phyloP scores from a whole-genome alignment of 2,888 invertebrate genomes.

The Operophtera brumata region DNA sequence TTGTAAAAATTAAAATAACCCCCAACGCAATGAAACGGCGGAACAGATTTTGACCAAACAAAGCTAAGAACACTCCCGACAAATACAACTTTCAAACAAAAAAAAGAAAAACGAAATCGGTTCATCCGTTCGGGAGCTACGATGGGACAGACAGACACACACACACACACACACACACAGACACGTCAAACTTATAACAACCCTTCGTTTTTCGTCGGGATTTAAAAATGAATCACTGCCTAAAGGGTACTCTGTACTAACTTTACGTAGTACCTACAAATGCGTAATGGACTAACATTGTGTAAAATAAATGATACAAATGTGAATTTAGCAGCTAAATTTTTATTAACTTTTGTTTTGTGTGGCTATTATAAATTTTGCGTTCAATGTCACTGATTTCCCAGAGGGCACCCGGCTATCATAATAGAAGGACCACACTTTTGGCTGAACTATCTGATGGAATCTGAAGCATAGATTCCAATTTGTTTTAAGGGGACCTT shows the following conservation, averaged over 20 bases:
- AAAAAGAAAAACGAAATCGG: no score
- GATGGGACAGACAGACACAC: no score
- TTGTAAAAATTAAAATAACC: no score
- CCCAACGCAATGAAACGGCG: no score
- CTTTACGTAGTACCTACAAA: background rate
- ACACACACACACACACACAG: no score
- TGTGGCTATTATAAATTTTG: constrained; percentile 20
- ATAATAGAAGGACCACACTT: constrained; percentile 21
- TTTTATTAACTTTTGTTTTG: constrained; percentile 17
- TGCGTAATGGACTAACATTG: no score
- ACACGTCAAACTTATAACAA: no score
- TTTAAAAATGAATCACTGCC: background rate
- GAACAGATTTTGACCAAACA: no score
- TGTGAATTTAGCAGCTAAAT: background rate
- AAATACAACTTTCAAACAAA: no score
- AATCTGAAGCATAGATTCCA: constrained; percentile 8
- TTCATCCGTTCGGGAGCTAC: no score
- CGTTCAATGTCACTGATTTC: constrained; percentile 28
- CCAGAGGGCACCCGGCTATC: constrained; percentile 22
- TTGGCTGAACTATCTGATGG: constrained; percentile 9
- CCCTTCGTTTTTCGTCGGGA: no score
- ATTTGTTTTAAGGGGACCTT: background rate
- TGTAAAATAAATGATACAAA: background rate
- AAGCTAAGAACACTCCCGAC: no score
- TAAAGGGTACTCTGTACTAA: background rate